These are phyloP conservation scores for Agelas oroides DNA, from an alignment of 37 sponge, comb jelly and placozoan species.

Conservation along the genomic window DNA sequence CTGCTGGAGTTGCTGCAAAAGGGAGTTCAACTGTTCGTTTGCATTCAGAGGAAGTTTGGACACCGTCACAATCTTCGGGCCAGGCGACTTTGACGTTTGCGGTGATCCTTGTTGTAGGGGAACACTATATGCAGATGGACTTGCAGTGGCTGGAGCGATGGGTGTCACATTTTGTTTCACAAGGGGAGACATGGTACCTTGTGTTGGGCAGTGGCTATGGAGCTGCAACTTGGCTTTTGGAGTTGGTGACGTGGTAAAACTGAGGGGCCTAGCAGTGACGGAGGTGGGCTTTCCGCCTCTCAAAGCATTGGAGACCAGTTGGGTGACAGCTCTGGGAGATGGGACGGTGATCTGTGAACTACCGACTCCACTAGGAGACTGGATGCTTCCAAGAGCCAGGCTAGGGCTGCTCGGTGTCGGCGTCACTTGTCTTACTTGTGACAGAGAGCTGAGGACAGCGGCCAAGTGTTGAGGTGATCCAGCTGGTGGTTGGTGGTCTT, in stretches of 20 bases:
- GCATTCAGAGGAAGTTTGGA: slow-evolving; percentile 47
- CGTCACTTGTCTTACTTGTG: no score
- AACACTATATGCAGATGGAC: not conserved
- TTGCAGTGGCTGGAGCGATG: no score
- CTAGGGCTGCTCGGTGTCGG: no score
- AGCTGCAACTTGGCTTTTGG: not conserved
- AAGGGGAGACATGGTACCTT: slow-evolving; percentile 31
- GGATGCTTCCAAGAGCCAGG: no score
- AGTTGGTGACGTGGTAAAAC: not conserved
- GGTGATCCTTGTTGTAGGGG: not conserved
- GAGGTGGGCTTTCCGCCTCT: not conserved
- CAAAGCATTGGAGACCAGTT: not conserved
- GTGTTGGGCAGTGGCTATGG: slow-evolving; percentile 18
- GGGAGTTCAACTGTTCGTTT: slow-evolving; percentile 10
- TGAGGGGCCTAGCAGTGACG: no score
- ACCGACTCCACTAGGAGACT: no score
- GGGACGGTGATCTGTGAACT: not conserved
- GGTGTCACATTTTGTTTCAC: no score
- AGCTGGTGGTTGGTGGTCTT: not conserved
- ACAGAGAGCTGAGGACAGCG: not conserved
- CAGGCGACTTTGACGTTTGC: slow-evolving; percentile 38
- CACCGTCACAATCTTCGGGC: slow-evolving; percentile 61
- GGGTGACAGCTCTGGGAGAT: not conserved
- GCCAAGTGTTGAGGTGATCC: not conserved
- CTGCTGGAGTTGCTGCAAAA: slow-evolving; percentile 54